These are phyloP conservation scores for Drosophila percnosoma DNA, from an alignment of 2,888 invertebrate species.

Conservation along the genomic window DNA sequence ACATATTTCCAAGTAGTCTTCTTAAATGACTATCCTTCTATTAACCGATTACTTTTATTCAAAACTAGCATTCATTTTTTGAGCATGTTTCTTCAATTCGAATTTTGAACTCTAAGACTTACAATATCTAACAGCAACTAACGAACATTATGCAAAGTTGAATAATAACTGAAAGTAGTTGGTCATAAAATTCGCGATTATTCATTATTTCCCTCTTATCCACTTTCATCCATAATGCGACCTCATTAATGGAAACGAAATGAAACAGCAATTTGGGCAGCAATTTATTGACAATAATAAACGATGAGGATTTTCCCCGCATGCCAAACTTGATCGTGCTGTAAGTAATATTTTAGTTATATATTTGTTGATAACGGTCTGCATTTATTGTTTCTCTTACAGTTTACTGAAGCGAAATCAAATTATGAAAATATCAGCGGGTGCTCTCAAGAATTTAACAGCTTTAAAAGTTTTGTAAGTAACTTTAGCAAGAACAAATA, in stretches of 20 bases:
- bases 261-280: slow-evolving; percentile 89
- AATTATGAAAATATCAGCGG: slow-evolving; percentile 91
- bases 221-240: slow-evolving; percentile 30
- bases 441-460: slow-evolving; percentile 92
- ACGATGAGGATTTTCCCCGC: slow-evolving; percentile 89
- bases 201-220: slow-evolving; percentile 38
- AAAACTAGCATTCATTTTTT: slow-evolving; percentile 32
- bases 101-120: slow-evolving; percentile 40
- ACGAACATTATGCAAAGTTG: slow-evolving; percentile 6
- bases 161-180: slow-evolving; percentile 27
- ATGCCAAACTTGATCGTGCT: slow-evolving; percentile 90
- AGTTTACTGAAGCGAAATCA: slow-evolving; percentile 95
- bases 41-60: neutral
- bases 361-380: slow-evolving; percentile 11
- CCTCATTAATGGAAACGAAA: slow-evolving; percentile 41
- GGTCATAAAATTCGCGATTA: slow-evolving; percentile 32
- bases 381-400: slow-evolving; percentile 83
- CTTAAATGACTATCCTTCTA: neutral
- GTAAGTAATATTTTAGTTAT: slow-evolving; percentile 87
- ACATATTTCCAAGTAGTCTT: neutral
- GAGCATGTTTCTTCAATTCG: slow-evolving; percentile 45
- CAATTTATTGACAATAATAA: slow-evolving; percentile 90
- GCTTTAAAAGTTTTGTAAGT: slow-evolving; percentile 95
- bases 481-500: slow-evolving; percentile 63
- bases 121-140: slow-evolving; percentile 30